phyloP scores from a whole-genome alignment of 2,797 vertebrate species.

The Nasua narica region DNA sequence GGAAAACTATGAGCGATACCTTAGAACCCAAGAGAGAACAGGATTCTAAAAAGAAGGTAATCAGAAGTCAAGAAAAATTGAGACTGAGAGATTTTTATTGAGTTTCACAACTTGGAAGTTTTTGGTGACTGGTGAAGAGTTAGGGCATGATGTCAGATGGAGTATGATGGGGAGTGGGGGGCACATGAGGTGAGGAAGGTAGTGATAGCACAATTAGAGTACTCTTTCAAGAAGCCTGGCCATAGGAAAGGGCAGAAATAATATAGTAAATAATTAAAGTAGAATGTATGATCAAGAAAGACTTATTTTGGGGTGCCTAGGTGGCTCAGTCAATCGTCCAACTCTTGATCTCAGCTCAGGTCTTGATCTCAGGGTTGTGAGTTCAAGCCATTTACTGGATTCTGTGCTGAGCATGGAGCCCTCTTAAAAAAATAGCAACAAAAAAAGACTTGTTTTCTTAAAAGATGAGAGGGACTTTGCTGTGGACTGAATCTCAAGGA shows the following conservation, averaged over 20 bases:
- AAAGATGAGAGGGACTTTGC: background rate
- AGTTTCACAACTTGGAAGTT: background rate
- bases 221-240: background rate
- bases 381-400: background rate
- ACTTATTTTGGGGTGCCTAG: background rate
- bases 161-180: background rate
- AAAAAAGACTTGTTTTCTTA: background rate
- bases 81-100: background rate
- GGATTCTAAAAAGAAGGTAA: background rate
- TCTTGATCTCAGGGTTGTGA: background rate
- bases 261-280: background rate
- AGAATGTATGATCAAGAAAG: background rate
- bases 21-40: background rate
- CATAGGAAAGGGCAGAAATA: background rate
- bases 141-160: background rate
- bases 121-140: background rate
- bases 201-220: background rate
- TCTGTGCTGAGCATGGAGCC: background rate
- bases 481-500: background rate
- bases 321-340: background rate
- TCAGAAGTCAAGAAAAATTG: constrained; percentile 4
- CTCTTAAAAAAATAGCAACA: background rate
- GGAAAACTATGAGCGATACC: background rate
- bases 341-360: background rate
- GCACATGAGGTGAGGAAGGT: background rate